Evolutionary conservation across 2,797 vertebrate genomes (phyloP).

Genomic region (Erpetoichthys calabaricus): DNA sequence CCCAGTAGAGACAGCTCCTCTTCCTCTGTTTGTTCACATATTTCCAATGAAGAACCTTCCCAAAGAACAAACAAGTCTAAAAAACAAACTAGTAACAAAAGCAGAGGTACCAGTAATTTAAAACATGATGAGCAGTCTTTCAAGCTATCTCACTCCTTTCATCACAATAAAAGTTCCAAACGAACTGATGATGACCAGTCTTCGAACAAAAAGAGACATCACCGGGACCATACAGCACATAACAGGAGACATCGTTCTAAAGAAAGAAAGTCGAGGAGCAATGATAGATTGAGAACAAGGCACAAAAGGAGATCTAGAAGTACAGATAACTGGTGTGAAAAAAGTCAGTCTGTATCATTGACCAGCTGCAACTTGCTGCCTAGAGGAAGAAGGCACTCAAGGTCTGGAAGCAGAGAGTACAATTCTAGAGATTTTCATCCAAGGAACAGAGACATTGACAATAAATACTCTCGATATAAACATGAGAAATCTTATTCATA

Average conservation of each 20-base stretch:
- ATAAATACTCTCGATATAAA: conserved; percentile 35
- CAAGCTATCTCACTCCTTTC: neutral
- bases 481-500: conserved; percentile 37
- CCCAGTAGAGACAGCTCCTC: conserved; percentile 40
- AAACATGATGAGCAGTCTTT: too few species aligned
- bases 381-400: conserved; percentile 41
- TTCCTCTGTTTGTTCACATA: conserved; percentile 18
- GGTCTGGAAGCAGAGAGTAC: conserved; percentile 52
- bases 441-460: conserved; percentile 43
- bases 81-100: conserved; percentile 9
- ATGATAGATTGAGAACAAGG: conserved; percentile 28
- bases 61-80: neutral
- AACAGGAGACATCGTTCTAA: conserved; percentile 29
- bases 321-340: conserved; percentile 40
- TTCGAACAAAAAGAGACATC: conserved; percentile 26
- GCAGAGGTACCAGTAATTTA: conserved; percentile 1
- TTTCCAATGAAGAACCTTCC: conserved; percentile 27
- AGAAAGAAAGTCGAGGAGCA: conserved; percentile 45
- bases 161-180: conserved; percentile 28
- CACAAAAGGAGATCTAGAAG: conserved; percentile 36
- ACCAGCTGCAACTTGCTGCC: conserved; percentile 44
- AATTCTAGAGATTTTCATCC: conserved; percentile 34
- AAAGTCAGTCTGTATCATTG: conserved; percentile 41
- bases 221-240: conserved; percentile 32
- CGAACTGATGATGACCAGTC: conserved; percentile 23